Conservation (phyloP, 92 coral and sea anemone genomes). For the Porites rus region DNA sequence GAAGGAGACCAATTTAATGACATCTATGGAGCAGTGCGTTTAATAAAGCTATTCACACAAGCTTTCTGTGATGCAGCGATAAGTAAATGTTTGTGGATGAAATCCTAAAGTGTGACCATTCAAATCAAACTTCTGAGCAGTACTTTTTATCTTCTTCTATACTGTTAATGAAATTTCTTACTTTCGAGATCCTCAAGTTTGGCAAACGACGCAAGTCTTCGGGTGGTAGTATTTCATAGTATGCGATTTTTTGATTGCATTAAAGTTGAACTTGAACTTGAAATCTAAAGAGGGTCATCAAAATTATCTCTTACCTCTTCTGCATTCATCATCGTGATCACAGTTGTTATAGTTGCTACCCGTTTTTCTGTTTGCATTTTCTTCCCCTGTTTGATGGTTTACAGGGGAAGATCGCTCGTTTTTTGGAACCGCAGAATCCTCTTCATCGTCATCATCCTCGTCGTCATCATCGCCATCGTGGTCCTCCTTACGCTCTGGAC, state of each 20-base stretch:
- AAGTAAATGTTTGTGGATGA: not conserved
- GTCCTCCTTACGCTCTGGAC: conserved; percentile 42
- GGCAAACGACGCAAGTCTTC: too few species aligned
- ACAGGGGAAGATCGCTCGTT: conserved; percentile 49
- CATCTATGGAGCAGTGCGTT: too few species aligned
- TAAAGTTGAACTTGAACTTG: too few species aligned
- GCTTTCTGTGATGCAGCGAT: not conserved
- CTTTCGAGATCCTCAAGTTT: too few species aligned
- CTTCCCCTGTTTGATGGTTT: conserved; percentile 44
- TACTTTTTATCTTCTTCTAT: too few species aligned
- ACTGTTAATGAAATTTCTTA: too few species aligned
- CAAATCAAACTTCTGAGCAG: too few species aligned
- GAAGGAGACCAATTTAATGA: too few species aligned
- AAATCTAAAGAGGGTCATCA: not conserved
- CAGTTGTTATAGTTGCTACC: conserved; percentile 58
- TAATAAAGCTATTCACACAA: not conserved
- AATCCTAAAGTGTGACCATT: too few species aligned
- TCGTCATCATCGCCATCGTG: conserved; percentile 8
- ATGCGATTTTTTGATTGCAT: too few species aligned
- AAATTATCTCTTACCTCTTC: conserved; percentile 7
- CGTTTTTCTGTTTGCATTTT: conserved; percentile 35
- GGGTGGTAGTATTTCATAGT: too few species aligned
- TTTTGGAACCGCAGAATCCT: conserved; percentile 35
- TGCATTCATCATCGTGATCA: conserved; percentile 40
- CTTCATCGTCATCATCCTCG: conserved; percentile 10